Base-by-base conservation (phyloP, 2,797 vertebrate genomes). In the Characodon lateralis region DNA sequence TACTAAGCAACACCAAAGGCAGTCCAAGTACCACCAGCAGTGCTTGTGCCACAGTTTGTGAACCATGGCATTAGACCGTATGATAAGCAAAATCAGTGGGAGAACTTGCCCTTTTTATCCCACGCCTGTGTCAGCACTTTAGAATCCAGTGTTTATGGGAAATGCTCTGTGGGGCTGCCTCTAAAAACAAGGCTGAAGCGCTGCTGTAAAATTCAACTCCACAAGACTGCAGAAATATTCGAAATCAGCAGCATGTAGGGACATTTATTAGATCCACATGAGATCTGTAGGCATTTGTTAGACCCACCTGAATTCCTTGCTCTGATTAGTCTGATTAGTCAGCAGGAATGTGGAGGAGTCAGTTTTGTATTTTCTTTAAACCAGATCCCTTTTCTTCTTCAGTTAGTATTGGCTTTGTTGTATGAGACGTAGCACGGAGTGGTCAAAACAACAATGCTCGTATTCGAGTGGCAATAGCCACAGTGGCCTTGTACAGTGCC, bases 401-500 rank as follows among this genome's bases (percentile, higher is more conserved):
- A 59, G 78, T 78, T 48, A 31, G 81, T 26, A 43, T 73, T 61
- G 20, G 63, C 68, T 84, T 75, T 58, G 74, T 66, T 70, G 72
- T 73, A 83, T 87, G 80, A 79, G 81, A 83, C 78, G 83, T 89
- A 85, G 76, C 80, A 68, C 56, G 48, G 77, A 89, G 82, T 80
- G 80, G 84, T 91, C 83, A 86, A 87, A 89, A 92, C 83, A 91
- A 91, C 76, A 78, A 83, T n/a, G 77, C 77, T 82, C n/a, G 81
- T 86, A 71, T 85, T 88, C 88, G 83, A 84, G 89, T 92, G 88
- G 91, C 88, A 89, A 88, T 84, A 74, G 83, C 83, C 78, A 76
- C 78, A 90, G 82, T 80, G 83, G 90, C 81, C 90, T 92, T 84
- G 89, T 89, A 91, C 81, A 87, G 87, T 72, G 73, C 74, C 87